These are phyloP conservation scores for Cosmorhoe ocellata DNA, from an alignment of 2,888 invertebrate species.

Conservation along the genomic window DNA sequence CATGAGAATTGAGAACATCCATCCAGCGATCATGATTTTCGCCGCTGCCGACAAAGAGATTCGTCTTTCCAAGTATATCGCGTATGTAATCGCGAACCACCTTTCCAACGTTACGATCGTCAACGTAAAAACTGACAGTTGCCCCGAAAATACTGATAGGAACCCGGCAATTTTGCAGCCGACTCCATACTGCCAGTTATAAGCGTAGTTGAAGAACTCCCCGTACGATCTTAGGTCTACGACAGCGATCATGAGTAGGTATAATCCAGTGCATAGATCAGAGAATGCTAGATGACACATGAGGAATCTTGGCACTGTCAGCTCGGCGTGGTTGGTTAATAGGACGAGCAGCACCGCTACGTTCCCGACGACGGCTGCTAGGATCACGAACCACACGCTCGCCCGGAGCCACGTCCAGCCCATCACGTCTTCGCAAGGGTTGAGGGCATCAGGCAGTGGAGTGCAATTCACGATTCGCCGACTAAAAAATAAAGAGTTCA, in stretches of 20 bases:
- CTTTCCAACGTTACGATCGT: conserved; percentile 93
- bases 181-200: conserved; percentile 91
- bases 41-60: conserved; percentile 88
- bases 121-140: conserved; percentile 93
- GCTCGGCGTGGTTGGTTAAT: conserved; percentile 80
- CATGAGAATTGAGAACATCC: conserved; percentile 89
- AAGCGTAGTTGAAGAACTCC: conserved; percentile 94
- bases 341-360: conserved; percentile 90
- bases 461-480: conserved; percentile 83
- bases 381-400: conserved; percentile 93
- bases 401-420: conserved; percentile 89
- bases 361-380: conserved; percentile 92
- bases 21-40: conserved; percentile 89
- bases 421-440: conserved; percentile 96
- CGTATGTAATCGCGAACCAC: conserved; percentile 92
- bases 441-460: conserved; percentile 90
- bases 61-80: conserved; percentile 91
- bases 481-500: conserved; percentile 37
- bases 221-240: conserved; percentile 93
- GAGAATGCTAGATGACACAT: conserved; percentile 91
- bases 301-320: conserved; percentile 73
- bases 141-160: conserved; percentile 92
- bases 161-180: conserved; percentile 95
- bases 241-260: conserved; percentile 91
- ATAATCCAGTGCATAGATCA: conserved; percentile 93